Percentiles rank a stretch among this genome's conserved stretches.
These are phyloP conservation scores for Chloebia gouldiae DNA, from an alignment of 2,113 vertebrate genomes.

Conservation along the genomic window DNA sequence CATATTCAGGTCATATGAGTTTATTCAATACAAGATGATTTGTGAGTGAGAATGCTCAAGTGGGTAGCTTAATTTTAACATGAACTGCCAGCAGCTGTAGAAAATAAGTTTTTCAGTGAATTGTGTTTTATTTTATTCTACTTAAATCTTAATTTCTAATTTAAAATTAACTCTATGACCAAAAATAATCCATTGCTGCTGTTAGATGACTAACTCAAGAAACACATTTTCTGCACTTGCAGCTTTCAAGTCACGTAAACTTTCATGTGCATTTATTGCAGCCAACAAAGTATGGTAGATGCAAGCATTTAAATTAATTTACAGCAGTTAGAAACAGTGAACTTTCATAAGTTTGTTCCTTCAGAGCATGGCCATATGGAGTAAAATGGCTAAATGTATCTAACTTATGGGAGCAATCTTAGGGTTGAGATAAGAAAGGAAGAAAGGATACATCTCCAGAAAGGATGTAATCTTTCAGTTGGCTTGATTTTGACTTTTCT, in stretches of 20 bases:
- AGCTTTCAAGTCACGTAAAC: not conserved
- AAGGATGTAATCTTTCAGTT: not conserved
- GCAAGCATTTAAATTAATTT: not conserved
- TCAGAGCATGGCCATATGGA: not conserved
- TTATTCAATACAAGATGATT: not conserved
- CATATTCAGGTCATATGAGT: constrained; percentile 11
- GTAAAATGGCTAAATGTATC: not conserved
- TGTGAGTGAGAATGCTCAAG: not conserved
- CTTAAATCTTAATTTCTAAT: not conserved
- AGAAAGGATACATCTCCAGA: not conserved
- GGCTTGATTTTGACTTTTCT: not conserved
- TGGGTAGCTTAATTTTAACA: not conserved
- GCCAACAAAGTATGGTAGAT: not conserved
- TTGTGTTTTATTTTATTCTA: not conserved
- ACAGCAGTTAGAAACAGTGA: not conserved
- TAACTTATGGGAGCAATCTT: not conserved
- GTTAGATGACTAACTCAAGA: not conserved
- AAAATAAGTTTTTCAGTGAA: not conserved
- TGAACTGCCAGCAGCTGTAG: not conserved
- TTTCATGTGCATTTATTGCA: not conserved
- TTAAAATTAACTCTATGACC: not conserved
- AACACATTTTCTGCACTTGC: not conserved
- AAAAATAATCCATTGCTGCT: not conserved
- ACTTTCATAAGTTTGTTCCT: not conserved
- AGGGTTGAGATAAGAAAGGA: not conserved